These are phyloP conservation scores for Nymphicus hollandicus DNA, from an alignment of 2,113 vertebrate genomes.

Conservation along the genomic window DNA sequence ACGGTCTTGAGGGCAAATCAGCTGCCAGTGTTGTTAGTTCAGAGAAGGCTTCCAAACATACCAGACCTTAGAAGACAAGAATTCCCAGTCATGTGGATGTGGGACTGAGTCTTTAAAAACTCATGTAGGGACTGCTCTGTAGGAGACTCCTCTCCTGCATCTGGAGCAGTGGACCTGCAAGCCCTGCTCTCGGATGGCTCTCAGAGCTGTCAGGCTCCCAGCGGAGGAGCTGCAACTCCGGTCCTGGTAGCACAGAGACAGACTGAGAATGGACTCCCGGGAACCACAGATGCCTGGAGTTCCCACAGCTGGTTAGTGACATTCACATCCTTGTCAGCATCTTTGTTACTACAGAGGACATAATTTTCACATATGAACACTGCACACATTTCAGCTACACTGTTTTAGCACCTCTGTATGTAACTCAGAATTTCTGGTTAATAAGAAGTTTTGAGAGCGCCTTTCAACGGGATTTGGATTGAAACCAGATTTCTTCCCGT, in stretches of 20 bases:
- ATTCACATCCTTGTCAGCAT: slow-evolving; percentile 31
- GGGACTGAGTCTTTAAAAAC: background rate
- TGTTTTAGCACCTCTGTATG: background rate
- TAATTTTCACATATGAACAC: background rate
- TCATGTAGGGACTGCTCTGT: background rate
- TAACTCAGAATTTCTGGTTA: background rate
- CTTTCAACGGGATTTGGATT: background rate
- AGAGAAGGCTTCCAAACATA: slow-evolving; percentile 6
- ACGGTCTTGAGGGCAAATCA: background rate
- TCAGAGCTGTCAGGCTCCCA: background rate
- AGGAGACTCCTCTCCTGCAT: background rate
- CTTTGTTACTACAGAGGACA: background rate
- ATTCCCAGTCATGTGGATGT: background rate
- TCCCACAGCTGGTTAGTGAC: slow-evolving; percentile 43
- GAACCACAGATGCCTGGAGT: slow-evolving; percentile 23
- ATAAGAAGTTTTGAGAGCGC: background rate
- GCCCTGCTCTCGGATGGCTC: background rate
- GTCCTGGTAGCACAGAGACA: background rate
- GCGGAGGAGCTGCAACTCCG: background rate
- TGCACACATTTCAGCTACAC: background rate
- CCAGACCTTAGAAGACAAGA: background rate
- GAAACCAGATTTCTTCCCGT: background rate
- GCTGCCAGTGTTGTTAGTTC: background rate
- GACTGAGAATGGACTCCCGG: background rate
- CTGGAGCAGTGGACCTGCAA: background rate